A percentile compares a stretch with the other conserved stretches of the same genome.
These are phyloP conservation scores for Lepidocyrtinus sp. DNA, from an alignment of 2,888 invertebrate genomes.

Conservation along the genomic window DNA sequence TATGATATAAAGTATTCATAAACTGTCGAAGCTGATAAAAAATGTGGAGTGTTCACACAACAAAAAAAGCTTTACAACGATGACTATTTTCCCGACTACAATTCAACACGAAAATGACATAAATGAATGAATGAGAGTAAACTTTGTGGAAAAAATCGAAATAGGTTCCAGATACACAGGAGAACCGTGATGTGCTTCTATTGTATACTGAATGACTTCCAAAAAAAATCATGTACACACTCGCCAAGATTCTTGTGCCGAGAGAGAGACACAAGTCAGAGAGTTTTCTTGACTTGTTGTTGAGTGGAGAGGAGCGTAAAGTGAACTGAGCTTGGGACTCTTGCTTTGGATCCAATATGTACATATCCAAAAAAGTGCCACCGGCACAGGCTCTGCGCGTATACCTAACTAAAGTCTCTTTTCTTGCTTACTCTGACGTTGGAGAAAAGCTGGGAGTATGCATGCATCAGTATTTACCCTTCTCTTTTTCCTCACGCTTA, in stretches of 20 bases:
- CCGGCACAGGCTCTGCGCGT: slow-evolving; percentile 25
- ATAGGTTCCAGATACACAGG: not conserved
- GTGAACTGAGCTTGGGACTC: slow-evolving; percentile 55
- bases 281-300: slow-evolving; percentile 29
- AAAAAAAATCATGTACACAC: not conserved
- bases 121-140: not conserved
- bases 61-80: not conserved
- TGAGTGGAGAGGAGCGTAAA: slow-evolving; percentile 56
- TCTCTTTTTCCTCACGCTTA: not conserved
- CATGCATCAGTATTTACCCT: not conserved
- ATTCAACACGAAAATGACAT: too few species aligned
- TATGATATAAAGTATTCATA: too few species aligned
- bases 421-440: slow-evolving; percentile 4
- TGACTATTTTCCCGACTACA: not conserved
- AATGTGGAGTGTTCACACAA: not conserved
- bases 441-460: not conserved
- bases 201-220: not conserved
- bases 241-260: not conserved
- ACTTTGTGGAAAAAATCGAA: not conserved
- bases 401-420: slow-evolving; percentile 9
- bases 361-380: slow-evolving; percentile 26
- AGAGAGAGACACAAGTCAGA: not conserved
- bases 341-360: slow-evolving; percentile 36
- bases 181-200: not conserved
- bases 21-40: not conserved